Evolutionary conservation across 2,113 vertebrate species (phyloP).

Genomic region (Seriola quinqueradiata): DNA sequence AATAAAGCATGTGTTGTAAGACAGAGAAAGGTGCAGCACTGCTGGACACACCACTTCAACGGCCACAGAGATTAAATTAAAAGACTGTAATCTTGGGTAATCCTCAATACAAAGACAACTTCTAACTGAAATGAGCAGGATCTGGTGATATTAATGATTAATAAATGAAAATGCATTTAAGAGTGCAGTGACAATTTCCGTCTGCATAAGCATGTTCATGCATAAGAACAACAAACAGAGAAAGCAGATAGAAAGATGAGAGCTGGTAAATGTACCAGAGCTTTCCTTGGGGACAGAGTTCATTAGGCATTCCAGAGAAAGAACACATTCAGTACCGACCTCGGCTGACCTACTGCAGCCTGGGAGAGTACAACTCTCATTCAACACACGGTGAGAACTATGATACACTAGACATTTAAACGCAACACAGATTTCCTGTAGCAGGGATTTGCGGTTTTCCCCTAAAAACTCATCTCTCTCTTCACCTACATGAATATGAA

Average conservation of each 20-base stretch:
- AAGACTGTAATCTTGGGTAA: background rate
- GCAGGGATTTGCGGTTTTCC: background rate
- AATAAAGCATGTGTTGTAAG: background rate
- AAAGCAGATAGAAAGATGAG: constrained; percentile 24
- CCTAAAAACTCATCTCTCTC: background rate
- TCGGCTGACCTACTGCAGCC: constrained; percentile 46
- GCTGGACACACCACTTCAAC: background rate
- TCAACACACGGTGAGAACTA: constrained; percentile 38
- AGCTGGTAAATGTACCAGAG: constrained; percentile 9
- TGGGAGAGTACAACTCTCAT: constrained; percentile 43
- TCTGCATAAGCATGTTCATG: background rate
- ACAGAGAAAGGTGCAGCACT: background rate
- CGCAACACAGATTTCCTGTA: constrained; percentile 14
- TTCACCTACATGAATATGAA: background rate
- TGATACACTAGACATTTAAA: background rate
- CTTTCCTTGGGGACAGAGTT: constrained; percentile 42
- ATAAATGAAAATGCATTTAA: background rate
- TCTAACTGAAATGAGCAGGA: background rate
- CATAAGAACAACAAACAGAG: constrained; percentile 5
- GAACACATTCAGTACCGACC: constrained; percentile 50
- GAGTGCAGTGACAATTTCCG: background rate
- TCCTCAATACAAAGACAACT: background rate
- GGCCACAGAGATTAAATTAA: background rate
- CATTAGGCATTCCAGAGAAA: constrained; percentile 35
- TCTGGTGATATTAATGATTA: background rate